A percentile compares a stretch with the other conserved stretches of the same genome.
Evolutionary conservation across 2,113 vertebrate species (phyloP).

Genomic region (Hyperopisus bebe): DNA sequence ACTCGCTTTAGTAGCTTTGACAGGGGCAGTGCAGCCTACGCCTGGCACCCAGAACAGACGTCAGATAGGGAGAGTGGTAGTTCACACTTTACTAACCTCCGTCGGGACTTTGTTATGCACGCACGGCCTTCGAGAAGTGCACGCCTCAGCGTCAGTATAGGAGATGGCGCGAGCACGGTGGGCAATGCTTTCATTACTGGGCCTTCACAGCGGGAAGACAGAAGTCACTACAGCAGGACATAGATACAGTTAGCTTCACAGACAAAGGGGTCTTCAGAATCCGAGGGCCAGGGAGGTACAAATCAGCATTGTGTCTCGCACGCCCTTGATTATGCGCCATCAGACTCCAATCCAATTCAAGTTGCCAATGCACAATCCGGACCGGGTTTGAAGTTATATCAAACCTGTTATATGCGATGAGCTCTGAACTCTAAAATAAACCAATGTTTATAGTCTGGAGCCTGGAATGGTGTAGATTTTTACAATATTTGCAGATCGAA

Average conservation of each 20-base stretch:
- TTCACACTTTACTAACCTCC: slow-evolving; percentile 35
- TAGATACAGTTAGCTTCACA: slow-evolving; percentile 59
- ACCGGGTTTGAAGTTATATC: not conserved
- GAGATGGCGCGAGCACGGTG: slow-evolving; percentile 38
- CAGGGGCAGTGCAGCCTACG: slow-evolving; percentile 66
- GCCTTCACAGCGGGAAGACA: slow-evolving; percentile 45
- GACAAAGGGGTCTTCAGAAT: slow-evolving; percentile 48
- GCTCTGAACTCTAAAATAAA: not conserved
- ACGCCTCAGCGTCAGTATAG: slow-evolving; percentile 27
- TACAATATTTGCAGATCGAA: not conserved
- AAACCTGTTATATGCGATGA: not conserved
- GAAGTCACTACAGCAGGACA: slow-evolving; percentile 46
- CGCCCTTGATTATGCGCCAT: not conserved
- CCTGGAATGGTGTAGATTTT: not conserved
- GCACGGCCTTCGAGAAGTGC: slow-evolving; percentile 35
- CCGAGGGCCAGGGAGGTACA: slow-evolving; percentile 31
- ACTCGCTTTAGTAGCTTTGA: slow-evolving; percentile 52
- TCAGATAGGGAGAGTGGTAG: slow-evolving; percentile 42
- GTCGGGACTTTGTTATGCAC: slow-evolving; percentile 32
- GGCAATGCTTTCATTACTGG: slow-evolving; percentile 51
- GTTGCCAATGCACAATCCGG: not conserved
- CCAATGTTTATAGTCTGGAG: not conserved
- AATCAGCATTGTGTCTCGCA: not conserved
- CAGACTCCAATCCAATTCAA: not conserved
- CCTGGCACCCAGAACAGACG: slow-evolving; percentile 54